These are phyloP conservation scores for Heterodera schachtii DNA, from an alignment of 1,140 invertebrate genomes.

Conservation along the genomic window DNA sequence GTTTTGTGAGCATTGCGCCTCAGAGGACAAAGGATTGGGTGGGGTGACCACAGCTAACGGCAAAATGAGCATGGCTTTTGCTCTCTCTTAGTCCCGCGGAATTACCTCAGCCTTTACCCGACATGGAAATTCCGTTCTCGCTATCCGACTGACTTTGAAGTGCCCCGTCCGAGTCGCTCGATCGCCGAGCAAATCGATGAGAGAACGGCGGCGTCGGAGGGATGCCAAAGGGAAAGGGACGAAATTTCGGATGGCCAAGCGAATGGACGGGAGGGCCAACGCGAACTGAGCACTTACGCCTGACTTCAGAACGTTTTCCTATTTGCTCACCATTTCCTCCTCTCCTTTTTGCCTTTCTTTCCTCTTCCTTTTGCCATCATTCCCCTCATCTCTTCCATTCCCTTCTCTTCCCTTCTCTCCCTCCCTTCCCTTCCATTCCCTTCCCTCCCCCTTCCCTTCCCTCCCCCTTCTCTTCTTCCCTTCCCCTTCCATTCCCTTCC, in stretches of 20 bases:
- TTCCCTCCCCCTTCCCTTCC: no score
- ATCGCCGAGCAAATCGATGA: background rate
- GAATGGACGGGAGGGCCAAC: background rate
- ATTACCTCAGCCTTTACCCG: slow-evolving; percentile 49
- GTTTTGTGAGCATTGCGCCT: slow-evolving; percentile 40
- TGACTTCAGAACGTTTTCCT: background rate
- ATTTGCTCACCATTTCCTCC: background rate
- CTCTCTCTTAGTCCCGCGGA: slow-evolving; percentile 38
- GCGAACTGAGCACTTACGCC: slow-evolving; percentile 36
- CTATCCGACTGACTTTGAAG: slow-evolving; percentile 32
- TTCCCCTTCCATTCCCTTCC: no score
- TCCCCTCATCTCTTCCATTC: no score
- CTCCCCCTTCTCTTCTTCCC: no score
- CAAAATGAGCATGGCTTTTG: background rate
- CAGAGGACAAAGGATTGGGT: background rate
- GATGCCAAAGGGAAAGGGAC: background rate
- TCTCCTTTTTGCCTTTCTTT: background rate
- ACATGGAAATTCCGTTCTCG: slow-evolving; percentile 39
- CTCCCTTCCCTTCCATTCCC: no score
- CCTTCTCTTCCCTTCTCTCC: no score
- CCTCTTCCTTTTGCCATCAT: background rate
- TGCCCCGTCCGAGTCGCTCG: slow-evolving; percentile 24
- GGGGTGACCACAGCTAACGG: background rate
- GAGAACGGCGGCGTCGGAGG: background rate
- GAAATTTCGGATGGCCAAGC: background rate